These are phyloP conservation scores for Argynnis bischoffii DNA, from an alignment of 2,888 invertebrate species.

Conservation along the genomic window DNA sequence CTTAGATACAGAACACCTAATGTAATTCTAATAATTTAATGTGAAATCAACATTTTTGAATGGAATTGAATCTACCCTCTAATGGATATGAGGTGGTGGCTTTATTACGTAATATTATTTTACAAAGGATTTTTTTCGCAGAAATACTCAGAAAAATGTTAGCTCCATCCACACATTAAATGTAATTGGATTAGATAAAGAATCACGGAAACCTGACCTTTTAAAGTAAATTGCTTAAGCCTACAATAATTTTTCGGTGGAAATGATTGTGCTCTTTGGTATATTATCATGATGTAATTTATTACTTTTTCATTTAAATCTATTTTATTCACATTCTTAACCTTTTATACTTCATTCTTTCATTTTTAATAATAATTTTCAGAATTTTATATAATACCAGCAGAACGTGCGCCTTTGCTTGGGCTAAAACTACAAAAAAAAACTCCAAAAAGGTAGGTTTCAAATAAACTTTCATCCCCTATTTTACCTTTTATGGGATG, in stretches of 20 bases:
- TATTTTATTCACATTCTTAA: background rate
- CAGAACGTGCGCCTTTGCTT: too few relatives aligned
- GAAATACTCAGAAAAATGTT: conserved; percentile 4
- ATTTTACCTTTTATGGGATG: too few relatives aligned
- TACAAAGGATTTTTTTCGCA: background rate
- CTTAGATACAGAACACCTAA: too few relatives aligned
- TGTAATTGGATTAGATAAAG: conserved; percentile 37
- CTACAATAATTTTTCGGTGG: conserved; percentile 18
- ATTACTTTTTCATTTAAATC: background rate
- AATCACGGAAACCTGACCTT: conserved; percentile 33
- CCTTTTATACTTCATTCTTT: too few relatives aligned
- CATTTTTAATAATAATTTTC: background rate
- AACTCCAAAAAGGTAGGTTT: too few relatives aligned
- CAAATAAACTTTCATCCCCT: too few relatives aligned
- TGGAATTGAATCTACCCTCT: too few relatives aligned
- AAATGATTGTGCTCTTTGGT: background rate
- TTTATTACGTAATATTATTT: background rate
- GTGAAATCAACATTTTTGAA: too few relatives aligned
- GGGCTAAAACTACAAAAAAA: too few relatives aligned
- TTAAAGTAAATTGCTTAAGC: conserved; percentile 34
- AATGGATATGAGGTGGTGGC: too few relatives aligned
- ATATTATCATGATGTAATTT: background rate
- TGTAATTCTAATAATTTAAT: too few relatives aligned
- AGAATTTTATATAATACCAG: too few relatives aligned
- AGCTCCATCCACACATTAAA: conserved; percentile 16